Base-by-base conservation (phyloP, 1,140 invertebrate species). In the Trachymyrmex cornetzi region DNA sequence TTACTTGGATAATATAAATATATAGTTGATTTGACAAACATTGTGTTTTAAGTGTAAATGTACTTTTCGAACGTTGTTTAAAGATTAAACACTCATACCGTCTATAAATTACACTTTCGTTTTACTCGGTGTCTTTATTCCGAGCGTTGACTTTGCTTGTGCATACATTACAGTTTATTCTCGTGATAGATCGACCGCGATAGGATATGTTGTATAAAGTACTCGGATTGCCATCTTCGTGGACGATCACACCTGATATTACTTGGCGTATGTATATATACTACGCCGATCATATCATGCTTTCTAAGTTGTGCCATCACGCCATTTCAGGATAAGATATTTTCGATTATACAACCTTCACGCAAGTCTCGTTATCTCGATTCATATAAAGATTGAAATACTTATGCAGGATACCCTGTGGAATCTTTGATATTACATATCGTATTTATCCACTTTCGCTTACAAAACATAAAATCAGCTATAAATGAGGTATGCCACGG, bases 141-240 rank as follows among this genome's bases (percentile, higher is more conserved):
- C 9, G 81, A 75, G 55, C 82, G 22, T 86, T 86, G 81, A 88
- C 87, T 88, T 74, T 48, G 44, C 34, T 77, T 66, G 24, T 24
- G 19, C 53, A 66, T 82, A 59, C 53, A 64, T 82, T 82, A 72
- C 30, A 44, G 67, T 82, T 30, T 50, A 30, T 57, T 81, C 79
- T 50, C 38, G 38, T 72, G 66, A 55, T 66, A 66, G 64, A 82
- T 72, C 79, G 79, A 38, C 66, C 53, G 79, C 72, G 72, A 80
- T 69, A 82, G 24, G 66, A 59, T 59, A n/a, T 24, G 38, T 44
- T n/a, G 19, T 57, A 34, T 19, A 72, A 72, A 27, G 34, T 69
- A 7, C 16, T 34, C 79, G 67, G 64, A 72, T 57, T 50, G 30
- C 75, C 30, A 71, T 38, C 19, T 67, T 48, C 12, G 9, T 30